Base-by-base conservation (phyloP, 2,888 invertebrate genomes). In the Hemithea aestivaria region DNA sequence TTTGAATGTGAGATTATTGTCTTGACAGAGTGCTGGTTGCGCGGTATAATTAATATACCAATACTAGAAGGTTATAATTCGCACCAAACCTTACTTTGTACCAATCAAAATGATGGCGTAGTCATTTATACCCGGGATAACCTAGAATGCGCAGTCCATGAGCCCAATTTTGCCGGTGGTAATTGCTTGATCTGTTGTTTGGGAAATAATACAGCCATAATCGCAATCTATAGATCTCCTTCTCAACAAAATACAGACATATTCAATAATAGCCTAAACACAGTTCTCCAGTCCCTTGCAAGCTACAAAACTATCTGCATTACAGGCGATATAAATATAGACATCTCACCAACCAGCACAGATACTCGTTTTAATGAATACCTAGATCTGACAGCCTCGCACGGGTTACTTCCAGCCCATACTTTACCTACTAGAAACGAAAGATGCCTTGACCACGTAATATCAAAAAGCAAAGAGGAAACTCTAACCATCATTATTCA, bases 151-250 rank as follows among this genome's bases (percentile, higher is more conserved):
- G 5, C 16, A 16, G 16, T 16, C 16, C 5, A 2, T 2, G 16
- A 16, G 5, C 16, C 16, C 5, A 16, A 16, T 5, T 16, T 16
- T 16, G 5, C 2, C 5, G 16, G 16, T 16, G 16, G 16, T 5
- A 16, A 16, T 5, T 16, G 16, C 5, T 5, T 16, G 3, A 16
- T 16, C 16, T 16, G 16, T 5, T 16, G 5, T 16, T 16, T 16
- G 2, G 16, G 16, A 2, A 16, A 2, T 5, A 7, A n/a, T 4
- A 16, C 16, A 16, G 16, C 16, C 2, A 4, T 16, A 5, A 20
- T 27, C 12, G 11, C 38, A 44, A 51, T 37, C 41, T 63, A 37
- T 41, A 41, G 35, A 53, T 48, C 35, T 12, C 42, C 45, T 41
- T 30, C 37, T 1, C 37, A n/a, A 12, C 4, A 5, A 10, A 21